phyloP scores from a whole-genome alignment of 2,888 invertebrate species.

The Chelonus formosanus region DNA sequence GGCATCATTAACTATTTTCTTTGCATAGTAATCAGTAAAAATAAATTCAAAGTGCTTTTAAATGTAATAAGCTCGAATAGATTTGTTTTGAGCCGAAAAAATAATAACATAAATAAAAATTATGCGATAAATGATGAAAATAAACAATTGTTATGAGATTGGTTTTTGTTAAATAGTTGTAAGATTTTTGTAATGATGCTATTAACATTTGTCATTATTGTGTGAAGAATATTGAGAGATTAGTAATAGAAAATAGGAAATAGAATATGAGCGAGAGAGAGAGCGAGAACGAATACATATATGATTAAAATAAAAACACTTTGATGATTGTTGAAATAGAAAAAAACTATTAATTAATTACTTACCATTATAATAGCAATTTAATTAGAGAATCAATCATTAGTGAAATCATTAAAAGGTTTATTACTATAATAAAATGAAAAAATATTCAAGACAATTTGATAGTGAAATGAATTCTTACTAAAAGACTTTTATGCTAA shows the following conservation, averaged over 20 bases:
- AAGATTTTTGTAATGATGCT: constrained; percentile 62
- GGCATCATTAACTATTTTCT: neutral
- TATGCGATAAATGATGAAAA: constrained; percentile 37
- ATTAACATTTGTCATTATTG: constrained; percentile 55
- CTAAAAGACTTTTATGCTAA: too few relatives aligned
- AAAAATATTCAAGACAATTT: too few relatives aligned
- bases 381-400: too few relatives aligned
- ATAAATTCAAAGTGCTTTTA: too few relatives aligned
- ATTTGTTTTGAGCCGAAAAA: constrained; percentile 6
- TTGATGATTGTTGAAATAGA: constrained; percentile 15
- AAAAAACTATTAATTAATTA: neutral
- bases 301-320: constrained; percentile 19
- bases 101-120: constrained; percentile 32
- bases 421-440: too few relatives aligned
- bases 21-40: neutral
- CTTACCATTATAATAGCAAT: too few relatives aligned
- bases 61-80: constrained; percentile 20
- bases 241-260: constrained; percentile 20
- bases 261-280: constrained; percentile 28
- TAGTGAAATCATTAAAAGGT: too few relatives aligned
- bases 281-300: neutral
- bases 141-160: constrained; percentile 59
- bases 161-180: constrained; percentile 64
- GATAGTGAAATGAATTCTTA: too few relatives aligned
- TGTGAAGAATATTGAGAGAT: constrained; percentile 27